Percentiles rank a stretch among this genome's conserved stretches.
Evolutionary conservation across 2,113 vertebrate species (phyloP).

Genomic region (Upupa epops): DNA sequence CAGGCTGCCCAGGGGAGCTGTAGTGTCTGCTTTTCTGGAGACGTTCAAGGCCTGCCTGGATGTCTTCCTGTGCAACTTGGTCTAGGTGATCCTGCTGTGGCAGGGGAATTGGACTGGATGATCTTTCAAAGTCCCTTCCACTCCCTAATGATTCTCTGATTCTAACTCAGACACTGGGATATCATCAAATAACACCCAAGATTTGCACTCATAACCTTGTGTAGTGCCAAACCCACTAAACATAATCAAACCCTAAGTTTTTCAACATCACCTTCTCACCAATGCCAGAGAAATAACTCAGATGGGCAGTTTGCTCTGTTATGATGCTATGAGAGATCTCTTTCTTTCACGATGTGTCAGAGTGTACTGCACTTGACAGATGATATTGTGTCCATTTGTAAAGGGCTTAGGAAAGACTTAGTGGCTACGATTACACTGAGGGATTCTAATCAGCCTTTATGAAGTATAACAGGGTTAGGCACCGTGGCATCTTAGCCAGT

Average conservation of each 20-base stretch:
- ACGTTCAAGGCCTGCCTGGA: too few species aligned
- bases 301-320: slow-evolving; percentile 19
- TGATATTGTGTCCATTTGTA: slow-evolving; percentile 26
- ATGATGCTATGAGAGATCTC: neutral
- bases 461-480: slow-evolving; percentile 66
- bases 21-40: too few species aligned
- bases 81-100: too few species aligned
- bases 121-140: too few species aligned
- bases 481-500: slow-evolving; percentile 46
- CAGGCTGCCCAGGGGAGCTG: too few species aligned
- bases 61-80: too few species aligned
- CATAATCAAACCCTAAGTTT: neutral
- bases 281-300: neutral
- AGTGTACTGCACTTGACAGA: slow-evolving; percentile 43
- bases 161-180: too few species aligned
- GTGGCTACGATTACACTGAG: slow-evolving; percentile 54
- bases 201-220: neutral
- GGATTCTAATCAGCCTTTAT: slow-evolving; percentile 62
- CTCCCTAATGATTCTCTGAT: too few species aligned
- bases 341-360: slow-evolving; percentile 3
- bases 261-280: neutral
- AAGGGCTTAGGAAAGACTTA: slow-evolving; percentile 29
- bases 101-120: too few species aligned
- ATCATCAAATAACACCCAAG: neutral
- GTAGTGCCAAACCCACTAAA: neutral